Base-by-base conservation (phyloP, 2,888 invertebrate species). In the Cantharis nigra region DNA sequence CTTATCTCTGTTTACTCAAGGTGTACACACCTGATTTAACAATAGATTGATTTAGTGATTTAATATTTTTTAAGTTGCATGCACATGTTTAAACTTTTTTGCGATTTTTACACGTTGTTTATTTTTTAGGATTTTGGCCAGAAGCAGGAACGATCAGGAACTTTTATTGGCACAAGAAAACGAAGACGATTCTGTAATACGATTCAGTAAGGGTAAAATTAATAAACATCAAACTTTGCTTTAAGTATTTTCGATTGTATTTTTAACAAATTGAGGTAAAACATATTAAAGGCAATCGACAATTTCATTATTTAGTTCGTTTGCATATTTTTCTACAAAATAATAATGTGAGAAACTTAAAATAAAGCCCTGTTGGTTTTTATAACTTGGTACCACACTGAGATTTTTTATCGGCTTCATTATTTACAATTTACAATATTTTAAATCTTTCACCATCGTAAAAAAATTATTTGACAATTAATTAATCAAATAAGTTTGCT, bases 71-170 rank as follows among this genome's bases (percentile, higher is more conserved):
- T 63, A n/a, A 75, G 70, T 71, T 75, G 70, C 30, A 64, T 63
- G 26, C 63, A 7, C 63, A 33, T 13, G 13, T 33, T 49, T 33
- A 18, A 23, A 20, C 9, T 3, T 11, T 62, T n/a, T 30, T 30
- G 10, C 10, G 11, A 67, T 71, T 67, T 69, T 30, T 20, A 67
- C 4, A 26, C n/a, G 9, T 26, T 10, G 26, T 20, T 67, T 26
- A 23, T 67, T 67, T 84, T 86, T 3, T 85, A 90, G 90, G 82
- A 85, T 90, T 74, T 87, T 90, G 81, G 87, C 88, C 71, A 86
- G 87, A 81, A 85, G 87, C 62, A 90, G 88, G 81, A 85, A 86
- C 63, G 88, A 88, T 9, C 86, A 87, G 16, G 89, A 89, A 74
- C 87, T 89, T 74, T 85, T 88, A 63, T 84, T 90, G 18, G 85